phyloP scores from a whole-genome alignment of 2,888 invertebrate species.

The Lymantria monacha region DNA sequence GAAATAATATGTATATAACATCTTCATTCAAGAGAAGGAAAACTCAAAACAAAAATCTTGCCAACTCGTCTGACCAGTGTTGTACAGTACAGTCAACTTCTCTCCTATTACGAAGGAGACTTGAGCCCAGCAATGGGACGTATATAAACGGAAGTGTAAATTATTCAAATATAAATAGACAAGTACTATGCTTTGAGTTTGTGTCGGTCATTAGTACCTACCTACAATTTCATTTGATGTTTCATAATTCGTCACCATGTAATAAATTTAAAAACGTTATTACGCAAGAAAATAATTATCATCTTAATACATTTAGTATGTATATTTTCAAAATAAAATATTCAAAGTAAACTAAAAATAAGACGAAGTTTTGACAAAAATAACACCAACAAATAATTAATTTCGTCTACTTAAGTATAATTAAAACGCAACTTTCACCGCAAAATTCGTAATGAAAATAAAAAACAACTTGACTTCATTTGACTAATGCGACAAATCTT shows the following conservation, averaged over 20 bases:
- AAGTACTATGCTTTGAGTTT: too few relatives aligned
- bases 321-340: neutral
- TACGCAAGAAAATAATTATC: neutral
- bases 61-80: too few relatives aligned
- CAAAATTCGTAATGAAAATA: constrained; percentile 20
- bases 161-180: too few relatives aligned
- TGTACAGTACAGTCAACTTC: too few relatives aligned
- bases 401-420: constrained; percentile 4
- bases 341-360: neutral
- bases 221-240: too few relatives aligned
- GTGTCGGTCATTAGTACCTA: too few relatives aligned
- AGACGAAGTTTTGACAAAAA: neutral
- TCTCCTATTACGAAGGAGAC: too few relatives aligned
- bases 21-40: too few relatives aligned
- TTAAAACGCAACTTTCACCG: constrained; percentile 19
- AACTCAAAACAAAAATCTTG: too few relatives aligned
- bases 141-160: too few relatives aligned
- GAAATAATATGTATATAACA: too few relatives aligned
- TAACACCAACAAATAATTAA: constrained; percentile 1
- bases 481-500: constrained; percentile 36
- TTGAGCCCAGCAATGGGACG: too few relatives aligned
- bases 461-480: constrained; percentile 27
- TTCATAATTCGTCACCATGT: neutral
- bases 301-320: neutral
- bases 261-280: neutral